phyloP scores from a whole-genome alignment of 1,140 invertebrate species.

The Bombyx mori region ASM3026992v2 NC_085127.1:839501-840000 shows the following conservation, averaged over 20 bases:
- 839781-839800: no score
- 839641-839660: slow-evolving; percentile 50
- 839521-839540: no score
- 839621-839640: background rate
- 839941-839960: background rate
- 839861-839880: no score
- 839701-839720: no score
- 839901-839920: no score
- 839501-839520: no score
- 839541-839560: background rate
- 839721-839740: slow-evolving; percentile 17
- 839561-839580: slow-evolving; percentile 71
- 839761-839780: no score
- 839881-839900: background rate
- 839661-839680: slow-evolving; percentile 70
- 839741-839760: slow-evolving; percentile 74
- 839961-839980: slow-evolving; percentile 68
- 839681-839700: no score
- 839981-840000: slow-evolving; percentile 56
- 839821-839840: slow-evolving; percentile 75
- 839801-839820: background rate
- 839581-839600: slow-evolving; percentile 47
- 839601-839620: no score
- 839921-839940: no score
- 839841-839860: no score